Conservation (phyloP, 1,140 invertebrate species). For the Pseudomyrmex flavicornis region DNA sequence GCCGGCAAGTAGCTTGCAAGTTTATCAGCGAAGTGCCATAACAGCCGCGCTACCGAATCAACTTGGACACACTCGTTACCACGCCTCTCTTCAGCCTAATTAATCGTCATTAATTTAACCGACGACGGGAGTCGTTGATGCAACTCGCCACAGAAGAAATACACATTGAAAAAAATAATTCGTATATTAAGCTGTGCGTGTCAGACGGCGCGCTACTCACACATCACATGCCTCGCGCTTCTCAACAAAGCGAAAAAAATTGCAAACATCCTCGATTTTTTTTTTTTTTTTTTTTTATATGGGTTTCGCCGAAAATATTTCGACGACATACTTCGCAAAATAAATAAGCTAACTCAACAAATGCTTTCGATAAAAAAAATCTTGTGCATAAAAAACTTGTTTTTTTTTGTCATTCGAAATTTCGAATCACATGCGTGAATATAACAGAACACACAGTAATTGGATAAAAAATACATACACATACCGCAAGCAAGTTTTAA, state of each 20-base stretch:
- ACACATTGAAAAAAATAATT: constrained; percentile 3
- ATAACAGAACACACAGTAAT: constrained; percentile 1
- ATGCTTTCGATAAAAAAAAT: not conserved
- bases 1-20: not conserved
- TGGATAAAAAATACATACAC: constrained; percentile 42
- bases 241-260: constrained; percentile 19
- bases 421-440: constrained; percentile 23
- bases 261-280: not conserved
- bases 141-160: constrained; percentile 26
- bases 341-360: not conserved
- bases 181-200: constrained; percentile 33
- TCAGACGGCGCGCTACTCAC: constrained; percentile 47
- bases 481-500: constrained; percentile 32
- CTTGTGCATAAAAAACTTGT: not conserved
- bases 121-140: constrained; percentile 17
- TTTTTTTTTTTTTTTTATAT: not conserved
- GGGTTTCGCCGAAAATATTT: not conserved
- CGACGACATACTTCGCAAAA: not conserved
- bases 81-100: constrained; percentile 29
- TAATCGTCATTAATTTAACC: constrained; percentile 34
- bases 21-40: constrained; percentile 29
- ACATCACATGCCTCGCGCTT: constrained; percentile 35
- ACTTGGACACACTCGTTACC: constrained; percentile 26
- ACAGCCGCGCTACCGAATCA: not conserved
- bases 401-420: constrained; percentile 13